Evolutionary conservation across 2,113 vertebrate species (phyloP).

Genomic region (Callipepla californica): DNA sequence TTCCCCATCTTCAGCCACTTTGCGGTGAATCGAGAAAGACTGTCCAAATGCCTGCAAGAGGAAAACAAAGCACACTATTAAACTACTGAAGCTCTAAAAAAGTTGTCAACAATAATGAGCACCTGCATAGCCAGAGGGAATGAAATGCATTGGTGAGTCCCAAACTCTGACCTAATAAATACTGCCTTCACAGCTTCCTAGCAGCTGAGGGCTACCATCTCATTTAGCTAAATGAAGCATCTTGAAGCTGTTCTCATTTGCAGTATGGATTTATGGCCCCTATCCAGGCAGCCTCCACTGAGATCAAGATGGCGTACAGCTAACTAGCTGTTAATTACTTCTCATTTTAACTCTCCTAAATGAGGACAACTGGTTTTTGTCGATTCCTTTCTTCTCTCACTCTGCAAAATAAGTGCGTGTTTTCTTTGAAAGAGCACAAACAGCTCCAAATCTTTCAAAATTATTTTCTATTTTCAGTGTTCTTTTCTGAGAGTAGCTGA

Average conservation of each 20-base stretch:
- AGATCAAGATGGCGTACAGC: constrained; percentile 27
- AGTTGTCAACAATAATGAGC: accelerated
- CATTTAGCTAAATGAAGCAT: neutral
- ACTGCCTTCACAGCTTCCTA: neutral
- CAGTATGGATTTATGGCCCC: constrained; percentile 2
- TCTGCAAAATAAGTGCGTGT: accelerated
- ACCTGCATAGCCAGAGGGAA: neutral
- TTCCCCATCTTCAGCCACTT: constrained; percentile 96
- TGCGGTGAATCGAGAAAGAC: constrained; percentile 95
- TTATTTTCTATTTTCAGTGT: neutral
- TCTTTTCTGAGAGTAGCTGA: neutral
- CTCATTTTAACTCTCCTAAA: neutral
- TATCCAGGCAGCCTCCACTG: neutral
- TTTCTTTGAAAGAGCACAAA: neutral
- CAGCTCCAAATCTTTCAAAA: neutral
- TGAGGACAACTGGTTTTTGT: neutral
- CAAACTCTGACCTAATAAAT: neutral
- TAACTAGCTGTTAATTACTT: constrained; percentile 35
- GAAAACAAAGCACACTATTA: neutral
- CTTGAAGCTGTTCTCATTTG: neutral
- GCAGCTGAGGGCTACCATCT: neutral
- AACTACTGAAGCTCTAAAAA: neutral
- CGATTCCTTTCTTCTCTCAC: neutral
- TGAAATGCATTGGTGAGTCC: neutral
- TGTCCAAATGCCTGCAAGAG: constrained; percentile 92